phyloP scores from a whole-genome alignment of 2,888 invertebrate genomes.

The Amaurobius ferox region DNA sequence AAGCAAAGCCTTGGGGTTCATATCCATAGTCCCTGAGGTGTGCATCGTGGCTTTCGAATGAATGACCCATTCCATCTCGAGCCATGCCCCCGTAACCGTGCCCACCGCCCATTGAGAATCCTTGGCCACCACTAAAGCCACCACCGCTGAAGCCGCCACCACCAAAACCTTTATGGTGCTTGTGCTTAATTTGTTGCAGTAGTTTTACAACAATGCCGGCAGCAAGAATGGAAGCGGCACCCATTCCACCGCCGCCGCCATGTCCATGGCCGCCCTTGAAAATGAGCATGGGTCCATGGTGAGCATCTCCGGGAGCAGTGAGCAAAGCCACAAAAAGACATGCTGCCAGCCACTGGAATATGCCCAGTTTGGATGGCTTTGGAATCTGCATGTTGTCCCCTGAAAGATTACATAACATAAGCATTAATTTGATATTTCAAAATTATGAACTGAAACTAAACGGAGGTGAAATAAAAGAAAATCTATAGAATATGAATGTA shows the following conservation, averaged over 20 bases:
- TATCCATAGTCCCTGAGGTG: constrained; percentile 24
- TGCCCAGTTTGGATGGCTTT: constrained; percentile 16
- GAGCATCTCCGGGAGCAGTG: constrained; percentile 24
- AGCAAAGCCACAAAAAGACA: constrained; percentile 23
- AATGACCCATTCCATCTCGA: neutral
- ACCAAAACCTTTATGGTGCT: neutral
- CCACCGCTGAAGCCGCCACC: neutral
- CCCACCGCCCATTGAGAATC: neutral
- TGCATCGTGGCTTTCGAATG: constrained; percentile 38
- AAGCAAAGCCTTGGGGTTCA: constrained; percentile 20
- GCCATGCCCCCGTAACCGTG: neutral
- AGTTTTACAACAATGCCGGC: constrained; percentile 32
- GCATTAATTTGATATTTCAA: no score
- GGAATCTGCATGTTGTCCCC: neutral
- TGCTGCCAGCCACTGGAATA: constrained; percentile 25
- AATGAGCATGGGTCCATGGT: constrained; percentile 19
- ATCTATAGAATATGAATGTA: no score
- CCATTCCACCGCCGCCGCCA: constrained; percentile 10
- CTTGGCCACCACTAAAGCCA: constrained; percentile 10
- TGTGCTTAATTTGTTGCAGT: constrained; percentile 1
- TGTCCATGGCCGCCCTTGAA: constrained; percentile 11
- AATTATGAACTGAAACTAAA: no score
- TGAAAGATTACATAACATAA: no score
- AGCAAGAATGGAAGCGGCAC: constrained; percentile 26
- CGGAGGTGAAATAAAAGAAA: no score